These are phyloP conservation scores for Oreochromis spilurus DNA, from an alignment of 2,113 vertebrate species.

Conservation along the genomic window DNA sequence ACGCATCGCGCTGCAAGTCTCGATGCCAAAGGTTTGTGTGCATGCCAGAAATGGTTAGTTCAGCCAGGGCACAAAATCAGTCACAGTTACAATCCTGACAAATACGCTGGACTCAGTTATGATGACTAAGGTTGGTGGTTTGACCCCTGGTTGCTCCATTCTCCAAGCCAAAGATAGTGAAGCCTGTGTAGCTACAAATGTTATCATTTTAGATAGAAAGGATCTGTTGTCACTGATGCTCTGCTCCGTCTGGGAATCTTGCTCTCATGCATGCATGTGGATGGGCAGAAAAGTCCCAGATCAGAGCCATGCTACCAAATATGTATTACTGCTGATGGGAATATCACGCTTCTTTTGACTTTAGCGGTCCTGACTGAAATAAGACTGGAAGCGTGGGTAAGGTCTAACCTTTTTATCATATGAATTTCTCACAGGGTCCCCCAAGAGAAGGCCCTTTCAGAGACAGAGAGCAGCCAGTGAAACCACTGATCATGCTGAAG, in stretches of 20 bases:
- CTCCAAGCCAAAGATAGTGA: neutral
- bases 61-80: neutral
- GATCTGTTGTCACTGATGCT: neutral
- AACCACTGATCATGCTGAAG: constrained; percentile 85
- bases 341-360: neutral
- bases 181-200: neutral
- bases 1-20: constrained; percentile 89
- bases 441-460: constrained; percentile 87
- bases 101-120: rapidly evolving
- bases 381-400: neutral
- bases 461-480: constrained; percentile 93
- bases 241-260: neutral
- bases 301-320: neutral
- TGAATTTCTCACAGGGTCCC: constrained; percentile 75
- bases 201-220: neutral
- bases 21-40: constrained; percentile 85
- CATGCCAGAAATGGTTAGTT: neutral
- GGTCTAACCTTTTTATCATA: neutral
- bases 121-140: neutral
- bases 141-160: neutral
- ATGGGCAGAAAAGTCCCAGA: neutral
- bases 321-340: neutral
- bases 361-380: neutral
- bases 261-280: neutral
- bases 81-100: neutral